phyloP scores from a whole-genome alignment of 2,888 invertebrate genomes.

The Scrobipalpa costella region DNA sequence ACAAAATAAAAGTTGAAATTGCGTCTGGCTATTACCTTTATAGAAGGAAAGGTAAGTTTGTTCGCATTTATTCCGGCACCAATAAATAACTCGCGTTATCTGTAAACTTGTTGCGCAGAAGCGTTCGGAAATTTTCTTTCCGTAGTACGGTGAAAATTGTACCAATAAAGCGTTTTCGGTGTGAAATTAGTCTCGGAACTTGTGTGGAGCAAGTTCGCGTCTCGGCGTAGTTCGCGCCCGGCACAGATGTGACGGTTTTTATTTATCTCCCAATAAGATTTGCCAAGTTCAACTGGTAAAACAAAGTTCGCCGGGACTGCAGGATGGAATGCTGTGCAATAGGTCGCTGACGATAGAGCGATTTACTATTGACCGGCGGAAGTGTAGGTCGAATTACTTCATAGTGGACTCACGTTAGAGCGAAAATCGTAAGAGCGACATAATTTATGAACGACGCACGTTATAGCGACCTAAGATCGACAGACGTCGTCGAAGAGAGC shows the following conservation, averaged over 20 bases:
- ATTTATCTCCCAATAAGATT: constrained; percentile 32
- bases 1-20: not conserved
- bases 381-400: no score
- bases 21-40: not conserved
- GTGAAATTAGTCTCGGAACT: constrained; percentile 15
- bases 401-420: no score
- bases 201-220: constrained; percentile 42
- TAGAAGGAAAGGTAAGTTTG: not conserved
- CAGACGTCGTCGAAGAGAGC: no score
- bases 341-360: no score
- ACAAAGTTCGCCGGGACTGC: constrained; percentile 22
- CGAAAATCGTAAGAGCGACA: no score
- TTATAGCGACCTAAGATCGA: no score
- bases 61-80: not conserved
- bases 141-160: constrained; percentile 48
- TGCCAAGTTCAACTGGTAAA: constrained; percentile 25
- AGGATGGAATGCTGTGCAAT: no score
- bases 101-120: constrained; percentile 21
- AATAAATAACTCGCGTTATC: constrained; percentile 20
- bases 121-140: constrained; percentile 18
- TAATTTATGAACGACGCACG: no score
- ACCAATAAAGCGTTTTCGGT: constrained; percentile 54
- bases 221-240: constrained; percentile 46
- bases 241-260: constrained; percentile 47
- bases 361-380: no score